phyloP scores from a whole-genome alignment of 2,113 vertebrate genomes.

The Synodontis membranacea region DNA sequence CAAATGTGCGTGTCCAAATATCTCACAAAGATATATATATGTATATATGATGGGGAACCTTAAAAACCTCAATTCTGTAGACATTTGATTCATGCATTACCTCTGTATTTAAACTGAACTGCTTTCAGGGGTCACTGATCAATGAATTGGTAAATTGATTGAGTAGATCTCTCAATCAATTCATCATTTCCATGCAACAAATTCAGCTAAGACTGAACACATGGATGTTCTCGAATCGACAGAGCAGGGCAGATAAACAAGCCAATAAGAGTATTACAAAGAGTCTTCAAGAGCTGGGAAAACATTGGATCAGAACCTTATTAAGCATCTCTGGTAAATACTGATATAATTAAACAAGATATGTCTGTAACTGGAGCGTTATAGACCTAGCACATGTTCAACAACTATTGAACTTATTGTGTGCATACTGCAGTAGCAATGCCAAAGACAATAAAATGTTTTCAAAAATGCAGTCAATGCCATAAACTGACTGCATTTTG shows the following conservation, averaged over 20 bases:
- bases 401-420: neutral
- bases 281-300: neutral
- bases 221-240: neutral
- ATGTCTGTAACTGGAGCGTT: neutral
- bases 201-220: neutral
- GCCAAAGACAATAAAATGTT: neutral
- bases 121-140: conserved; percentile 6
- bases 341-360: neutral
- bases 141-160: conserved; percentile 49
- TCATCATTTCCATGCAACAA: conserved; percentile 57
- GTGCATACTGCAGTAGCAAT: neutral
- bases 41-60: neutral
- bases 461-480: neutral
- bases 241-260: neutral
- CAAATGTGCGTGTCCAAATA: neutral
- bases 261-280: neutral
- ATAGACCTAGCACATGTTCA: too few species aligned
- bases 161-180: conserved; percentile 59
- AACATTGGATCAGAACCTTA: neutral
- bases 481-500: neutral
- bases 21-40: neutral
- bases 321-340: neutral
- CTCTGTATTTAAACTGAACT: neutral
- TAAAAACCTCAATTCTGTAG: neutral
- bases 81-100: neutral